Percentiles rank a stretch among this genome's conserved stretches.
Evolutionary conservation across 1,140 invertebrate species (phyloP).

Genomic region (Spodoptera litura): DNA sequence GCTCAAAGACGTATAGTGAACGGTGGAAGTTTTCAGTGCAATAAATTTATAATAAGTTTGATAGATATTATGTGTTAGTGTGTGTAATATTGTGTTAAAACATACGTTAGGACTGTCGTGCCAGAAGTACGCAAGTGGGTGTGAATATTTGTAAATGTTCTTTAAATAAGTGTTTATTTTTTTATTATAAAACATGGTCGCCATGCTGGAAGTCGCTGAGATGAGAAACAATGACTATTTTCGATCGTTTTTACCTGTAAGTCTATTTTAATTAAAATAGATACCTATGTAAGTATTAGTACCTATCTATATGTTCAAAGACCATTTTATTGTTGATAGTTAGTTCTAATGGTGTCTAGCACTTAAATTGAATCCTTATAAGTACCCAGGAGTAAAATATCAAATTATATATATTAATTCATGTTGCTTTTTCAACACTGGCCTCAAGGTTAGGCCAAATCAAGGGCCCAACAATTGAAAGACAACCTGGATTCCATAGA

Average conservation of each 20-base stretch:
- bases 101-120: constrained; percentile 25
- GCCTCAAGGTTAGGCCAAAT: too few species aligned
- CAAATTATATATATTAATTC: too few species aligned
- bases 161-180: constrained; percentile 66
- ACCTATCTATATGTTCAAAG: too few species aligned
- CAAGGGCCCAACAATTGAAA: too few species aligned
- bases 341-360: too few species aligned
- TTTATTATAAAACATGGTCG: constrained; percentile 67
- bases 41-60: constrained; percentile 29
- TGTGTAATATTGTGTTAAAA: constrained; percentile 43
- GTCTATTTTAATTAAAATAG: constrained; percentile 49
- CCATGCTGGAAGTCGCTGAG: constrained; percentile 65
- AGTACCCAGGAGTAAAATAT: too few species aligned
- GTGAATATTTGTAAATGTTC: constrained; percentile 61
- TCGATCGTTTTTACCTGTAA: constrained; percentile 78
- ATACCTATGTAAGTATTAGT: too few species aligned
- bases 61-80: constrained; percentile 7
- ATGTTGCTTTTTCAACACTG: too few species aligned
- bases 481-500: too few species aligned
- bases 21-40: constrained; percentile 21
- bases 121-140: constrained; percentile 53
- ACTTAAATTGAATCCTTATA: too few species aligned
- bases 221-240: constrained; percentile 75
- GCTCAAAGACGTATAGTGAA: constrained; percentile 24
- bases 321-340: too few species aligned